phyloP scores from a whole-genome alignment of 2,888 invertebrate genomes.

The Dryomyza anilis region DNA sequence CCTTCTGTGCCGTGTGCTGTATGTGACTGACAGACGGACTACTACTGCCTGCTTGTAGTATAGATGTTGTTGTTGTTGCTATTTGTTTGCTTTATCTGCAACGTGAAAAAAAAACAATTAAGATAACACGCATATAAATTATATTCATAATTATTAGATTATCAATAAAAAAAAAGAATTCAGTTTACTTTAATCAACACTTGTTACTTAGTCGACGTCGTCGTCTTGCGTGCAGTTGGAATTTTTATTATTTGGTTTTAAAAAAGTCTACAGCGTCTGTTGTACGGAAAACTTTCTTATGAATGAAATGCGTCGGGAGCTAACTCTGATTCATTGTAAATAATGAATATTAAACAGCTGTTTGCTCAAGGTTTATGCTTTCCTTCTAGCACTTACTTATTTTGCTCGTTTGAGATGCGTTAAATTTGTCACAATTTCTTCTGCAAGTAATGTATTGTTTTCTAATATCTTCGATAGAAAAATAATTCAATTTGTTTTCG shows the following conservation, averaged over 20 bases:
- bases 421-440: too few species aligned
- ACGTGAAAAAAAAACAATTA: background rate
- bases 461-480: too few species aligned
- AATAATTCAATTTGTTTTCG: too few species aligned
- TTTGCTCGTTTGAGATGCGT: too few species aligned
- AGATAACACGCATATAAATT: background rate
- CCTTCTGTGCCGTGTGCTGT: too few species aligned
- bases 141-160: background rate
- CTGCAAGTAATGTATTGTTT: too few species aligned
- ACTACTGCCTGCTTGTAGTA: background rate
- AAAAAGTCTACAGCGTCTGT: background rate
- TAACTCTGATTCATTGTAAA: background rate
- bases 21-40: background rate
- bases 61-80: background rate
- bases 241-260: background rate
- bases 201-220: too few species aligned
- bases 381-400: background rate
- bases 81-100: background rate
- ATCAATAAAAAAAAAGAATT: background rate
- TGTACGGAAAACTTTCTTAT: too few species aligned
- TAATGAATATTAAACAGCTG: slow-evolving; percentile 13
- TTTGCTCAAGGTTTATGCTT: background rate
- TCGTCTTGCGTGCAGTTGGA: too few species aligned
- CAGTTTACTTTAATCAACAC: background rate
- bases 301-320: background rate